Evolutionary conservation across 53 echinoderm and acorn worm genomes (phyloP).

Genomic region (Luidia sarsii): DNA sequence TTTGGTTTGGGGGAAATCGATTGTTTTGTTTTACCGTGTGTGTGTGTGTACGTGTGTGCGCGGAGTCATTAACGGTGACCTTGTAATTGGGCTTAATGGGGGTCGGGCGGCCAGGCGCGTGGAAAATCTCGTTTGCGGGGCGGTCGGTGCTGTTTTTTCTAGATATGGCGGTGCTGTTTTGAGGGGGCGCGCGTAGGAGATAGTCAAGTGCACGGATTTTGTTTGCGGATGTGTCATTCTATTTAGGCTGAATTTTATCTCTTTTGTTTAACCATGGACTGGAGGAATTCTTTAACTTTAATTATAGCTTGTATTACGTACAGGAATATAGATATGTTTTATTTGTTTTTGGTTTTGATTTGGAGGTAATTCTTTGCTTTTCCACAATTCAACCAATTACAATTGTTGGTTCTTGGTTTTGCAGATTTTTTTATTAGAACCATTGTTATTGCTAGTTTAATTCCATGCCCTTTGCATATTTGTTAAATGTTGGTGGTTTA

Average conservation of each 20-base stretch:
- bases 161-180: too few relatives aligned
- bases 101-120: slow-evolving; percentile 46
- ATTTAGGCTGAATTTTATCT: too few relatives aligned
- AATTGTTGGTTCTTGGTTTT: neutral
- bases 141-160: neutral
- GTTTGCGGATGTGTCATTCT: too few relatives aligned
- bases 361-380: neutral
- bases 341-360: neutral
- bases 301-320: neutral
- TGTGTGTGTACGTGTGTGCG: too few relatives aligned
- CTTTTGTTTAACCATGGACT: too few relatives aligned
- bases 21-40: too few relatives aligned
- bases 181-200: slow-evolving; percentile 22
- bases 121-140: slow-evolving; percentile 31
- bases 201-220: neutral
- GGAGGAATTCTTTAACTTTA: neutral
- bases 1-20: slow-evolving; percentile 42
- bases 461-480: neutral
- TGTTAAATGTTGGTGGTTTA: neutral
- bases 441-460: neutral
- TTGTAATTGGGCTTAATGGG: slow-evolving; percentile 30
- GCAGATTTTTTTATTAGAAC: neutral
- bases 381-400: neutral
- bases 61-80: slow-evolving; percentile 50
- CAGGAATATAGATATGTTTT: neutral